Base-by-base conservation (phyloP, 2,888 invertebrate species). In the Leistus spinibarbis region DNA sequence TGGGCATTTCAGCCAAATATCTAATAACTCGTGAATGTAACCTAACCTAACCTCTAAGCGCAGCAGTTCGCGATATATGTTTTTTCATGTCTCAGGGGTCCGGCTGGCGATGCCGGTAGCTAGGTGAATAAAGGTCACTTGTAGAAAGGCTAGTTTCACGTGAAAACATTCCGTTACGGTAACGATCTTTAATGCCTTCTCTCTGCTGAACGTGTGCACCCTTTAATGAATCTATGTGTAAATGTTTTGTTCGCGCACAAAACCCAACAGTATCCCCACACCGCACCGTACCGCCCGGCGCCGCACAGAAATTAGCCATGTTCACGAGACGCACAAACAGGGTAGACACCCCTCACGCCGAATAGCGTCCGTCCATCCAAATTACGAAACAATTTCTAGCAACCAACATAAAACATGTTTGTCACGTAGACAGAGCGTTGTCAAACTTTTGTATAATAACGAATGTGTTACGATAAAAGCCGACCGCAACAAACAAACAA, bases 401-500 rank as follows among this genome's bases (percentile, higher is more conserved):
- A 56, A 71, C 56, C 56, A 73, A 67, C 73, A 67, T 73, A 73
- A 73, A 73, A 73, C 73, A 73, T 73, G 73, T 73, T 73, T 73
- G 73, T 73, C 73, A 73, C 73, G 73, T 73, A 73, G 73, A 71
- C 56, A 54, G 53, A 19, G 67, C 73, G 66, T 66, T 67, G 67
- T 73, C 73, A 73, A 73, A 73, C 73, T 73, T 73, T 67, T 73
- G 73, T 73, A 67, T 73, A 67, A 67, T 73, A 73, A 73, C 73
- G 73, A 73, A 57, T 73, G 73, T 65, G 72, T 60, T 62, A 19
- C 67, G 60, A 73, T 73, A 73, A 73, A 67, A 60, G 67, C 67
- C 24, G 23, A 64, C 27, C 23, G 40, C 40, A 40, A 40, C 40
- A 40, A 40, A 40, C 40, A 40, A 67, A 73, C 73, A 73, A 73